Evolutionary conservation across 1,140 invertebrate species (phyloP).

Genomic region (Camponotus vicinus): DNA sequence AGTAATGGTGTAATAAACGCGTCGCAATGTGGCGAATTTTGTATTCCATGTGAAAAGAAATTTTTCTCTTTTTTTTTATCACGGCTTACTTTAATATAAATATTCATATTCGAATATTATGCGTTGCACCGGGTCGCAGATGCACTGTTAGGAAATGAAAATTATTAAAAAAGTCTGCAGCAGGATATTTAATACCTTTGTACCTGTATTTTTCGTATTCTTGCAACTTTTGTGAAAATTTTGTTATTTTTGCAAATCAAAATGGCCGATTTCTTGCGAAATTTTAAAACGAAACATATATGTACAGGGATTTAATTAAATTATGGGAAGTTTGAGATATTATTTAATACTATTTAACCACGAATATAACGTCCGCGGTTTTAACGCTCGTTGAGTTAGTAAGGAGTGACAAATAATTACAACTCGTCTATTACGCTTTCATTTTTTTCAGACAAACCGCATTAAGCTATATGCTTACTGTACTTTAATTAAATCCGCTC

Average conservation of each 20-base stretch:
- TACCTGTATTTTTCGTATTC: slow-evolving; percentile 29
- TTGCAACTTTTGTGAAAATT: slow-evolving; percentile 64
- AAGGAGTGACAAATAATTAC: slow-evolving; percentile 40
- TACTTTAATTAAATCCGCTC: slow-evolving; percentile 62
- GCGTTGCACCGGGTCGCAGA: slow-evolving; percentile 39
- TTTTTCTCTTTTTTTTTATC: neutral
- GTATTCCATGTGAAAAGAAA: neutral
- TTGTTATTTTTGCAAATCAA: neutral
- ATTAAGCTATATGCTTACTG: slow-evolving; percentile 54
- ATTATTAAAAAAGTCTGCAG: slow-evolving; percentile 64
- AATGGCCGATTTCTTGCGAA: slow-evolving; percentile 12
- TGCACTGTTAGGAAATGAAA: slow-evolving; percentile 65
- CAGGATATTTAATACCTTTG: slow-evolving; percentile 66
- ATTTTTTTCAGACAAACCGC: slow-evolving; percentile 41
- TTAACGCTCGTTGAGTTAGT: slow-evolving; percentile 30
- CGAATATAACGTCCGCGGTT: neutral
- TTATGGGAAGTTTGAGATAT: neutral
- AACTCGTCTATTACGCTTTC: neutral
- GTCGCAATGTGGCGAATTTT: neutral
- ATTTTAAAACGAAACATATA: slow-evolving; percentile 45
- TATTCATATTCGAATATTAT: slow-evolving; percentile 38
- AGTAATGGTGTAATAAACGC: neutral
- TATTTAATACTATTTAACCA: neutral
- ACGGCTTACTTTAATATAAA: slow-evolving; percentile 63
- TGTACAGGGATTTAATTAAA: neutral